Conservation (phyloP, 2,797 vertebrate genomes). For the Platalea minor region DNA sequence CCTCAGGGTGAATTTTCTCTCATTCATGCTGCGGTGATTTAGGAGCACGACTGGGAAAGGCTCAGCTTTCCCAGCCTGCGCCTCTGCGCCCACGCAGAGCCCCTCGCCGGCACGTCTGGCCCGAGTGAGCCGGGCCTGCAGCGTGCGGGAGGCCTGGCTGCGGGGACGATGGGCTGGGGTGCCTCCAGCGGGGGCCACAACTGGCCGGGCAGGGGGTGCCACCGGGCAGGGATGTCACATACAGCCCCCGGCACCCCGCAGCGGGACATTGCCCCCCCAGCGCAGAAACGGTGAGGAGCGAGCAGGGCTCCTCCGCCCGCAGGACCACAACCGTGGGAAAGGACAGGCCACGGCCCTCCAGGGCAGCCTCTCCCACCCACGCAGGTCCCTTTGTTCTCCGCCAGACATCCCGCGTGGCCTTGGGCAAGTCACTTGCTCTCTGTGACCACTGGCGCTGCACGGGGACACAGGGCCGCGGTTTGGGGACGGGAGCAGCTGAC, state of each 20-base stretch:
- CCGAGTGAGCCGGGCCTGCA: background rate
- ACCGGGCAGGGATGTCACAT: background rate
- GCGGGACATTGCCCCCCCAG: background rate
- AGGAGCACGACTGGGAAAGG: background rate
- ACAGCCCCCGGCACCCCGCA: background rate
- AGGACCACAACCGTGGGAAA: background rate
- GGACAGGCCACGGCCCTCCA: background rate
- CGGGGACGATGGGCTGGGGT: background rate
- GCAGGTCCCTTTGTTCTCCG: background rate
- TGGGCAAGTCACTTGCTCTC: background rate
- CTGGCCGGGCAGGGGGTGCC: background rate
- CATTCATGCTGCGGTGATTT: background rate
- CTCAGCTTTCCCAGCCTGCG: background rate
- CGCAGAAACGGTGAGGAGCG: background rate
- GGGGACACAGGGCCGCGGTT: rapidly evolving
- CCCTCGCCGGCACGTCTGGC: rapidly evolving
- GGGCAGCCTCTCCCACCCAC: background rate
- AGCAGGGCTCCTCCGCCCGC: background rate
- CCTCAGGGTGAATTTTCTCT: background rate
- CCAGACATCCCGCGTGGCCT: background rate
- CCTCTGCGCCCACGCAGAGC: background rate
- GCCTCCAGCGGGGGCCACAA: rapidly evolving
- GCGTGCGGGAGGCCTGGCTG: rapidly evolving
- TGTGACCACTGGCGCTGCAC: background rate
- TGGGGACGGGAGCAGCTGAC: background rate